These are phyloP conservation scores for Orchestia grillus DNA, from an alignment of 1,140 invertebrate species.

Conservation along the genomic window DNA sequence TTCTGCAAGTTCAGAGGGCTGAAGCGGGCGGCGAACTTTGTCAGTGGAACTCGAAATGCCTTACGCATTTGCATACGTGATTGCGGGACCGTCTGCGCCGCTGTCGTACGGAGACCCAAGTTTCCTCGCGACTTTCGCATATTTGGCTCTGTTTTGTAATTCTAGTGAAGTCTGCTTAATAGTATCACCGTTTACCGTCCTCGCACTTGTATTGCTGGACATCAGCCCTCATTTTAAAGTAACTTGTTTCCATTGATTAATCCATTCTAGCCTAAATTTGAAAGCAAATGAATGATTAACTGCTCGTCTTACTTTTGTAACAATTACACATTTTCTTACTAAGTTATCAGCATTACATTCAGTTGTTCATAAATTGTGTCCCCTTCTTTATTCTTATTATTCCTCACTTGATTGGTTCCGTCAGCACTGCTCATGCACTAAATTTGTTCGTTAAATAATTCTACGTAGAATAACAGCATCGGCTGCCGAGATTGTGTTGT, in stretches of 20 bases:
- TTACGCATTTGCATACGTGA: constrained; percentile 56
- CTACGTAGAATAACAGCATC: not conserved
- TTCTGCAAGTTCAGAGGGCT: not conserved
- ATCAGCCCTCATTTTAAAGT: not conserved
- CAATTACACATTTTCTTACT: not conserved
- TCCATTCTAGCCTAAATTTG: not conserved
- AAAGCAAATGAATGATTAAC: not conserved
- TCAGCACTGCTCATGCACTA: not conserved
- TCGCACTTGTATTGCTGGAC: not conserved
- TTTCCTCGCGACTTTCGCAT: not conserved
- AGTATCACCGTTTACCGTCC: not conserved
- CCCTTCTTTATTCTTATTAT: not conserved
- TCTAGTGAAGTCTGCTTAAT: not conserved
- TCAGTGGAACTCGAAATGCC: not conserved
- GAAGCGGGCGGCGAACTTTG: not conserved
- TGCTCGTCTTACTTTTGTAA: not conserved
- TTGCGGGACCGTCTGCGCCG: not conserved
- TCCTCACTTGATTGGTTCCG: not conserved
- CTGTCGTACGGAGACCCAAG: not conserved
- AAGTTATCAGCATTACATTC: not conserved
- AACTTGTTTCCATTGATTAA: not conserved
- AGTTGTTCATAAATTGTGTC: not conserved
- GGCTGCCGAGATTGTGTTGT: not conserved
- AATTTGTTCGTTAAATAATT: not conserved
- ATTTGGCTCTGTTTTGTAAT: not conserved